Base-by-base conservation (phyloP, 2,113 vertebrate species). In the Lethenteron camtschaticum region DNA sequence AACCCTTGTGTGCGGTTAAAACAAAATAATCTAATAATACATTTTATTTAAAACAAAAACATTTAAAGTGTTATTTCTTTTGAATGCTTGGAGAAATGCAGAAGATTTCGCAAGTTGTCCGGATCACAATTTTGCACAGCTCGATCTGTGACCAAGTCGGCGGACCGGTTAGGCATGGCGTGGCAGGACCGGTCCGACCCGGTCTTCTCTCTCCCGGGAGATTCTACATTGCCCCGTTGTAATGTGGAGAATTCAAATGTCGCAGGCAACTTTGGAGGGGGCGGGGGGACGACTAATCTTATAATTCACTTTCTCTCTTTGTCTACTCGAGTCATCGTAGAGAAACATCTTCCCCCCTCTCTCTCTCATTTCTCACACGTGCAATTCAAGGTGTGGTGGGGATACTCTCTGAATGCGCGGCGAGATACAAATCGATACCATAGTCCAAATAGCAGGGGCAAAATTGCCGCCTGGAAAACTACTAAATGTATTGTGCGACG, bases 231-330 rank as follows among this genome's bases (percentile, higher is more conserved):
- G 1, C 6, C 41, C 5, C 41, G 41, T 41, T 41, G 41, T 41
- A 41, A 41, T 41, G 88, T 90, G 87, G 87, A 92, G 88, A 90
- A 88, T 86, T 89, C 92, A 92, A 91, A 90, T 86, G 87, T 90
- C 87, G 94, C 85, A 75, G 83, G 84, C 85, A 81, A 82, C 82
- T 79, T 78, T 80, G 82, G 78, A 84, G 82, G 82, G 84, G 79
- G 84, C 83, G 79, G 82, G 81, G 71, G 75, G 75, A 41, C 41
- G 41, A 41, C 41, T 41, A 41, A 41, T 41, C 41, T 41, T 41
- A 41, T 41, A 41, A 41, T 41, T 41, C 41, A 8, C n/a, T 66
- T 66, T 66, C 13, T 63, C 16, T 63, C 13, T 63, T 63, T 63
- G 16, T 63, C 16, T 63, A 9, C 63, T 16, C 24, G 63, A 66